These are phyloP conservation scores for Percopsis transmontana DNA, from an alignment of 2,113 vertebrate species.

Conservation along the genomic window DNA sequence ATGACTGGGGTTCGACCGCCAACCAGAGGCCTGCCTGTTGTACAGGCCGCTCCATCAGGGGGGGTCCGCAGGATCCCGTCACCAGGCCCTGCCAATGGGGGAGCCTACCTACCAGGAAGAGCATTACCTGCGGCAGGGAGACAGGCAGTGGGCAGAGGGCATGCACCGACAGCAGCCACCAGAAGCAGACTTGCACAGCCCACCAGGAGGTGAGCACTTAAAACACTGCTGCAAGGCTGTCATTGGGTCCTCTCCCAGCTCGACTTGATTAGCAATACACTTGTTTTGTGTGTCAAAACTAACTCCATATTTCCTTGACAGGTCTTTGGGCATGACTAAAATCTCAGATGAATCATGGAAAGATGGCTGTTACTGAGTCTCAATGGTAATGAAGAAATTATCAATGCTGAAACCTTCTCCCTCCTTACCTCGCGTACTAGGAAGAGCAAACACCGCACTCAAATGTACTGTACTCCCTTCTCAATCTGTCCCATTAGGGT, in stretches of 20 bases:
- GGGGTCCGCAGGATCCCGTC: constrained; percentile 76
- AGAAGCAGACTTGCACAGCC: constrained; percentile 80
- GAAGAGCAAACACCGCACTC: constrained; percentile 31
- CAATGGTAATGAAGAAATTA: constrained; percentile 40
- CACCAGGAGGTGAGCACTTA: constrained; percentile 76
- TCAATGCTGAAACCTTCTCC: constrained; percentile 43
- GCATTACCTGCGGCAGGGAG: constrained; percentile 60
- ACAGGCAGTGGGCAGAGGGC: constrained; percentile 57
- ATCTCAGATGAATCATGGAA: constrained; percentile 88
- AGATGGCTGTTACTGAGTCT: constrained; percentile 87
- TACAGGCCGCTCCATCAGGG: constrained; percentile 44
- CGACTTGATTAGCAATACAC: background rate
- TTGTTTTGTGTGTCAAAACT: background rate
- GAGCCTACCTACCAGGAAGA: constrained; percentile 58
- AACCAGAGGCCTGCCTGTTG: constrained; percentile 73
- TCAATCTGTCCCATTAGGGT: constrained; percentile 32
- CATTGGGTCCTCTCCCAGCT: no score
- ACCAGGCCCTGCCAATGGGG: constrained; percentile 61
- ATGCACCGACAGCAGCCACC: constrained; percentile 56
- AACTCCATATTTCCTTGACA: constrained; percentile 49
- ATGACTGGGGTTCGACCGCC: constrained; percentile 75
- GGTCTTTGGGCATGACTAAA: constrained; percentile 82
- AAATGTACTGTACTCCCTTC: constrained; percentile 46
- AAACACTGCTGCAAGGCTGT: background rate
- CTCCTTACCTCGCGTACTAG: constrained; percentile 35